phyloP scores from a whole-genome alignment of 2,113 vertebrate genomes.

The Meleagris gallopavo region DNA sequence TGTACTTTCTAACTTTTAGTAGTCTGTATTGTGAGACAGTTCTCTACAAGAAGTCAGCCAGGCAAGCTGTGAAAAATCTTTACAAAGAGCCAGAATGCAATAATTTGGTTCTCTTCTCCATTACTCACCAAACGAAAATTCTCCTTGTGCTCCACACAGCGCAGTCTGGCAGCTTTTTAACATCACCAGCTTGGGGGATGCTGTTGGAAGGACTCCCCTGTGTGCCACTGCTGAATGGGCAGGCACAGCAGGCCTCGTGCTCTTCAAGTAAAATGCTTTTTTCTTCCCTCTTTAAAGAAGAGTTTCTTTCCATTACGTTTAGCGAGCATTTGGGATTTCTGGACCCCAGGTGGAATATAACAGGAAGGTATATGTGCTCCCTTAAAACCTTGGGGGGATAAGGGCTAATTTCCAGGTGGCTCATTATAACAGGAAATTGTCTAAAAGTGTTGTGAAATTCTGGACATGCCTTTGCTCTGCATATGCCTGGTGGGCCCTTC shows the following conservation, averaged over 20 bases:
- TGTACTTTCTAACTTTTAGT: background rate
- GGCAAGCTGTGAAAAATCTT: background rate
- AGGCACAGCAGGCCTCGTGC: background rate
- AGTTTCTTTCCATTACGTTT: background rate
- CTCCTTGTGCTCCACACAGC: background rate
- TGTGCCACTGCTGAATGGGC: accelerated
- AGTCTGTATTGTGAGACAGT: background rate
- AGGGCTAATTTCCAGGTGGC: background rate
- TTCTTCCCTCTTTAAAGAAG: background rate
- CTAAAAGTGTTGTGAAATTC: background rate
- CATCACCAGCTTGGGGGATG: background rate
- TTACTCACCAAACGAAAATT: background rate
- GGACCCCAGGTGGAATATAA: background rate
- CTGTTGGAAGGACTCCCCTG: background rate
- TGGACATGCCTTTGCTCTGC: background rate
- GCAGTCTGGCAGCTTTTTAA: background rate
- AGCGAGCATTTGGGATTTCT: background rate
- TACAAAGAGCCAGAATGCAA: background rate
- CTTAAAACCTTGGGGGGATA: background rate
- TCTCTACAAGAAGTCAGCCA: background rate
- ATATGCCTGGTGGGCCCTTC: background rate
- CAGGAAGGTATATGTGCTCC: background rate
- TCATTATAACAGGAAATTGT: background rate
- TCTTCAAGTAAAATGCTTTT: background rate
- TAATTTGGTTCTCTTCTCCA: background rate